Percentiles rank a stretch among this genome's conserved stretches.
phyloP scores from a whole-genome alignment of 92 coral and sea anemone genomes.

The Meandrina meandrites region DNA sequence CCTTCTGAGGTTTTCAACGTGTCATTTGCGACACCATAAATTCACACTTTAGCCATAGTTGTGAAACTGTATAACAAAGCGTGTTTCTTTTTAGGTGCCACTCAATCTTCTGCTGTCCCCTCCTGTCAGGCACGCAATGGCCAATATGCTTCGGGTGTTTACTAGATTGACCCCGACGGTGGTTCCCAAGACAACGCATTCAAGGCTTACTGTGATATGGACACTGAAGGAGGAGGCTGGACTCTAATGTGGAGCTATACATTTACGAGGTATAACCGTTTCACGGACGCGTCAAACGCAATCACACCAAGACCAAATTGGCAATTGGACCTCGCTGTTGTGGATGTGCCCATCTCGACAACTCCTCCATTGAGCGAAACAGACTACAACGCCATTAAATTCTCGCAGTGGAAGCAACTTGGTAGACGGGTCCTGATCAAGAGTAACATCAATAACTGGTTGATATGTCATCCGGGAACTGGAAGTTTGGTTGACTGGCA shows the following conservation, averaged over 20 bases:
- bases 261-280: neutral
- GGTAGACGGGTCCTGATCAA: constrained; percentile 60
- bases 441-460: constrained; percentile 73
- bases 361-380: constrained; percentile 46
- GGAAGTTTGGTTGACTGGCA: constrained; percentile 63
- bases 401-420: constrained; percentile 52
- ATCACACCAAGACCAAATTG: constrained; percentile 33
- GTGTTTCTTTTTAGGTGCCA: no score
- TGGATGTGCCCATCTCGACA: constrained; percentile 19
- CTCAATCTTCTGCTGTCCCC: constrained; percentile 1
- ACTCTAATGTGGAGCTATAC: constrained; percentile 38
- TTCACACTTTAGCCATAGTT: no score
- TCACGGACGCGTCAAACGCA: neutral
- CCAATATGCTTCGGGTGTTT: constrained; percentile 44
- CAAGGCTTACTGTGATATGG: constrained; percentile 61
- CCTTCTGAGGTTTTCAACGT: no score
- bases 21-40: no score
- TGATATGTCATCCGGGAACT: constrained; percentile 52
- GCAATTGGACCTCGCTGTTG: neutral
- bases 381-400: constrained; percentile 40
- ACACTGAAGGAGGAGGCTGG: constrained; percentile 38
- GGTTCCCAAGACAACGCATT: constrained; percentile 41
- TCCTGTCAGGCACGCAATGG: constrained; percentile 33
- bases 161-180: constrained; percentile 62
- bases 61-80: no score